Evolutionary conservation across 2,113 vertebrate genomes (phyloP).

Genomic region (Excalfactoria chinensis): DNA sequence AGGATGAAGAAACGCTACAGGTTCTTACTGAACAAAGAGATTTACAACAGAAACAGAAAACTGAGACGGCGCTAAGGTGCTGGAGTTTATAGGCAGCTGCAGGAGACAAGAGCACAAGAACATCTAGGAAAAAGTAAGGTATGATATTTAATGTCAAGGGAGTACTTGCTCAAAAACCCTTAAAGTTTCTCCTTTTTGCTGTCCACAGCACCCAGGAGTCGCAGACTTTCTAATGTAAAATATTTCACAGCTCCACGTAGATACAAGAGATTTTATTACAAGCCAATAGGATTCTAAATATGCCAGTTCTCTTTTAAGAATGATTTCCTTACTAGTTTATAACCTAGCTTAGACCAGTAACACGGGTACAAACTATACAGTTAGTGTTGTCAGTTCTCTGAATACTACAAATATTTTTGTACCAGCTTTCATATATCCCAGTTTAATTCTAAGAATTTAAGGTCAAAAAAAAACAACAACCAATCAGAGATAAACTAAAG

Average conservation of each 20-base stretch:
- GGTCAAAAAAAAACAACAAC: not conserved
- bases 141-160: constrained; percentile 27
- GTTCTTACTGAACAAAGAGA: constrained; percentile 44
- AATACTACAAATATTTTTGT: constrained; percentile 20
- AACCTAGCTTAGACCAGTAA: not conserved
- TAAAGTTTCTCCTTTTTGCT: constrained; percentile 20
- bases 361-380: not conserved
- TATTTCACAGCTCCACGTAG: not conserved
- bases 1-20: constrained; percentile 37
- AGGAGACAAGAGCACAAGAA: constrained; percentile 40
- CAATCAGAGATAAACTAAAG: not conserved
- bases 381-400: not conserved
- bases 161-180: not conserved
- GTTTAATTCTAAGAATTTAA: not conserved
- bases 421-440: not conserved
- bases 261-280: not conserved
- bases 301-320: not conserved
- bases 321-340: not conserved
- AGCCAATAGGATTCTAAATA: not conserved
- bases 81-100: constrained; percentile 52
- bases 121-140: not conserved
- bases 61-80: not conserved
- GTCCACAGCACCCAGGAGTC: not conserved
- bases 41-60: constrained; percentile 61
- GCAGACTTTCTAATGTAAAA: not conserved